phyloP scores from a whole-genome alignment of 2,888 invertebrate species.

The Lycaena phlaeas region DNA sequence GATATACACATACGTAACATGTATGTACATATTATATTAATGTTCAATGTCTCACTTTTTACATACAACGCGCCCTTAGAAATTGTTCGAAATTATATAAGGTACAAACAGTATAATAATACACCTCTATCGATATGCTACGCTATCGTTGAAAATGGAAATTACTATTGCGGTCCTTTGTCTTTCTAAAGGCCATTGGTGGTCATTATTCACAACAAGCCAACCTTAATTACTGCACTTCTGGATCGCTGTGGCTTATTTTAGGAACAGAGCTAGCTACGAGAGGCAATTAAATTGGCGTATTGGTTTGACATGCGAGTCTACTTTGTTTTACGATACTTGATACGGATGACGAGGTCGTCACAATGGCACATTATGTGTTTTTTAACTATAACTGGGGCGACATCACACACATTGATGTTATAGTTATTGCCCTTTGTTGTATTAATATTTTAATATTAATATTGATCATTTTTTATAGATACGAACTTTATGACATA shows the following conservation, averaged over 20 bases:
- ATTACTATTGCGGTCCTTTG: slow-evolving; percentile 18
- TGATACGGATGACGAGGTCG: slow-evolving; percentile 7
- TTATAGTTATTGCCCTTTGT: too few species aligned
- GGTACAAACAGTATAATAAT: neutral
- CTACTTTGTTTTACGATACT: slow-evolving; percentile 7
- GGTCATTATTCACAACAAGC: slow-evolving; percentile 39
- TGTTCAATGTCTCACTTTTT: too few species aligned
- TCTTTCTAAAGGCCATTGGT: slow-evolving; percentile 12
- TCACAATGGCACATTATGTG: neutral
- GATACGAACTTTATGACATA: too few species aligned
- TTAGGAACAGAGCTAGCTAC: slow-evolving; percentile 23
- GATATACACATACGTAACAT: too few species aligned
- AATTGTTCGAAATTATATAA: too few species aligned
- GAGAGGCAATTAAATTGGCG: slow-evolving; percentile 51
- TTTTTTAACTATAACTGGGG: too few species aligned
- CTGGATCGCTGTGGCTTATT: slow-evolving; percentile 36
- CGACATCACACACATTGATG: too few species aligned
- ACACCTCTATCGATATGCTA: neutral
- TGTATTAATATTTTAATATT: too few species aligned
- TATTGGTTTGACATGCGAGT: slow-evolving; percentile 40
- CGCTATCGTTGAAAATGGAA: slow-evolving; percentile 14
- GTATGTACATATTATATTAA: too few species aligned
- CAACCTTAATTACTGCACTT: slow-evolving; percentile 30
- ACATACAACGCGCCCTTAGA: too few species aligned
- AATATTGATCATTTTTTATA: too few species aligned